Base-by-base conservation (phyloP, 2,113 vertebrate species). In the Pituophis catenifer region DNA sequence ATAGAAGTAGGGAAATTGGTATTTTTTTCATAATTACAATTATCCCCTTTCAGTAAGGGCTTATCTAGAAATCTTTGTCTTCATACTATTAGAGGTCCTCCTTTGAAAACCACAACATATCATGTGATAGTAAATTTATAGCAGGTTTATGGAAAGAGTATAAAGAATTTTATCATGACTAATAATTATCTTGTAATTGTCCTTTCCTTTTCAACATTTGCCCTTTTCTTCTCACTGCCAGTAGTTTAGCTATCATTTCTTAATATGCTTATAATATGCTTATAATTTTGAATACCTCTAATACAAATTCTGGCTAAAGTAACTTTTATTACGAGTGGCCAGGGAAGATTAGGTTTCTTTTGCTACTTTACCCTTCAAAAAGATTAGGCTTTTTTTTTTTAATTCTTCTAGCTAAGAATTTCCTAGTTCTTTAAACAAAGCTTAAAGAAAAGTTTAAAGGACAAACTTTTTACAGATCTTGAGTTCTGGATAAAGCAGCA, bases 21-120 rank as follows among this genome's bases (percentile, higher is more conserved):
- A n/a, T 65, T 33, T 93, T 50, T 87, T 87, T 90, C 89, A 87
- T 90, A 86, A 62, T 62, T 23, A 86, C 81, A 90, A 90, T 62
- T 86, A 85, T 52, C 62, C 50, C 44, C 90, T 87, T 54, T 59
- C 48, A 75, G 89, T 23, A 65, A 85, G 55, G 53, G 23, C 57
- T 90, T 62, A 87, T 90, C 44, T 13, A 54, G 21, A 90, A 50
- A 26, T 58, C 89, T 93, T 85, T 93, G 57, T 93, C 23, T 58
- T 54, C 48, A 23, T 92, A 81, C 24, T 81, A 58, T 87, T 87
- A 86, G 23, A 65, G n/a, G 57, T 33, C 58, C 81, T 87, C 11
- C 12, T 59, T 59, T 93, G 89, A 93, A 57, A 90, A 48, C 23
- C 15, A 48, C 15, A 65, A 33, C 54, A 29, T 33, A n/a, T 44